Percentiles rank a stretch among this genome's conserved stretches.
These are phyloP conservation scores for Streptopelia turtur DNA, from an alignment of 2,797 vertebrate genomes.

Conservation along the genomic window DNA sequence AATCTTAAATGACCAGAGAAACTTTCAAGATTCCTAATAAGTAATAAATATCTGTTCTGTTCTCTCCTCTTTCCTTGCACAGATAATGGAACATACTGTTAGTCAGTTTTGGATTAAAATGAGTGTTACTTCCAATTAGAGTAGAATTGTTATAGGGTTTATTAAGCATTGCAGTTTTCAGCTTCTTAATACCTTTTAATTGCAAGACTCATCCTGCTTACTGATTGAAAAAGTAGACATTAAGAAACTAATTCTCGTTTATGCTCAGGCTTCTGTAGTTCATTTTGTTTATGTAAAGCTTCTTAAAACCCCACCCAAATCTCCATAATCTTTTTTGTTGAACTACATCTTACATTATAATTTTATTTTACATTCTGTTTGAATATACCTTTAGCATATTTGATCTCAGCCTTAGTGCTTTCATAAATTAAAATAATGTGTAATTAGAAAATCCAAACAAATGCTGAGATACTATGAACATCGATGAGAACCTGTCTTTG, in stretches of 20 bases:
- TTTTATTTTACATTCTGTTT: neutral
- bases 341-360: neutral
- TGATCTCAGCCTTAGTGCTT: neutral
- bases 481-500: neutral
- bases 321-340: neutral
- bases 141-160: neutral
- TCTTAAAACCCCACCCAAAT: neutral
- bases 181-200: constrained; percentile 9
- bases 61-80: neutral
- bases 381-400: neutral
- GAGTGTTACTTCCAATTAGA: neutral
- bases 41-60: neutral
- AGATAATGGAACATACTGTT: neutral
- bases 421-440: neutral
- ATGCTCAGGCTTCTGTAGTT: neutral
- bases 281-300: neutral
- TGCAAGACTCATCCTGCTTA: neutral
- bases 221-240: neutral
- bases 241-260: neutral
- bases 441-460: neutral
- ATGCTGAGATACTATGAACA: neutral
- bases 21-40: neutral
- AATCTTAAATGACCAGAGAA: neutral
- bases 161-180: neutral
- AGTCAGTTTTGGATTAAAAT: neutral